phyloP scores from a whole-genome alignment of 92 coral and sea anemone genomes.

The Paragorgia papillata region DNA sequence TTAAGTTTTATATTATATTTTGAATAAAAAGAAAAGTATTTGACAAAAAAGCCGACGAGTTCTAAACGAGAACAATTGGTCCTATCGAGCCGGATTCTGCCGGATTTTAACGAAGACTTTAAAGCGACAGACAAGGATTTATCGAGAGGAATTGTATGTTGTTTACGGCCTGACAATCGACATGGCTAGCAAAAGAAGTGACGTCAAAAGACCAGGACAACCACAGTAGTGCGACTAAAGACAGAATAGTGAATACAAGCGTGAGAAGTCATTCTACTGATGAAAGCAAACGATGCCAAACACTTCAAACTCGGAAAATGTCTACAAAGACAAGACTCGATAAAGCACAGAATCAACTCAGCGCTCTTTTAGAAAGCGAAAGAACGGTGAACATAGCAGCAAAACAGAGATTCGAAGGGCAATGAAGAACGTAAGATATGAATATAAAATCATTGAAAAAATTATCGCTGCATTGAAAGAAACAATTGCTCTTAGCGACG shows the following conservation, averaged over 20 bases:
- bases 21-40: too few relatives aligned
- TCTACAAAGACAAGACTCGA: not conserved
- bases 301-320: not conserved
- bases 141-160: too few relatives aligned
- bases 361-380: not conserved
- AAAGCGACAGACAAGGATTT: too few relatives aligned
- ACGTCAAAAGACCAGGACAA: too few relatives aligned
- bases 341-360: not conserved
- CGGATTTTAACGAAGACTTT: too few relatives aligned
- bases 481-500: not conserved
- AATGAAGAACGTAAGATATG: not conserved
- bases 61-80: too few relatives aligned
- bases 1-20: too few relatives aligned
- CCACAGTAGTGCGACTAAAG: too few relatives aligned
- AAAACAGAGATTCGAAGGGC: constrained; percentile 10
- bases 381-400: not conserved
- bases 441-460: not conserved
- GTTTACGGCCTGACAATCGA: too few relatives aligned
- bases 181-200: too few relatives aligned
- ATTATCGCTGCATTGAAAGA: not conserved
- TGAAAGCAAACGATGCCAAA: not conserved
- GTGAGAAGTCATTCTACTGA: not conserved
- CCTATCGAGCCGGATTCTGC: too few relatives aligned
- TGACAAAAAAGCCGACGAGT: too few relatives aligned
- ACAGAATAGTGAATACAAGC: not conserved